These are phyloP conservation scores for Cataglyphis cursor DNA, from an alignment of 2,888 invertebrate genomes.

Conservation along the genomic window DNA sequence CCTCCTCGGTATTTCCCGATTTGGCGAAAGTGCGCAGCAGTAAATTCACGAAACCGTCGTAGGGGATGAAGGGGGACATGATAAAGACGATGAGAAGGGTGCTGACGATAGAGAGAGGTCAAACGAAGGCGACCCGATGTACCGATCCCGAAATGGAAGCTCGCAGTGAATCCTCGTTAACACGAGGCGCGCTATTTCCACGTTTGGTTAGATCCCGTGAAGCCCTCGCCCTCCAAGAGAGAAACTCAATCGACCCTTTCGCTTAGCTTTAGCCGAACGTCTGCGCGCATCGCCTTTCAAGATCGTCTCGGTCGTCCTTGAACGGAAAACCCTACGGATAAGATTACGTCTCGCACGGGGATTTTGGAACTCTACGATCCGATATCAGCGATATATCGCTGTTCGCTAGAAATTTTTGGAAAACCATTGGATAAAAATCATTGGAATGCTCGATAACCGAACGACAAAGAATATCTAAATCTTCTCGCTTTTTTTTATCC, in stretches of 20 bases:
- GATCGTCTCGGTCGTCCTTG: constrained; percentile 26
- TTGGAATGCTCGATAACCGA: constrained; percentile 38
- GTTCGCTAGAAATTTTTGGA: constrained; percentile 37
- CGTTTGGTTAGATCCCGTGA: constrained; percentile 25
- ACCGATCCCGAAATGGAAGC: constrained; percentile 49
- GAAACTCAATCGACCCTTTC: constrained; percentile 41
- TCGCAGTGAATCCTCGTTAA: constrained; percentile 69
- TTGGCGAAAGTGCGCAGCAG: constrained; percentile 67
- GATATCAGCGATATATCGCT: constrained; percentile 43
- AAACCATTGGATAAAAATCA: constrained; percentile 2
- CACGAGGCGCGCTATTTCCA: constrained; percentile 25
- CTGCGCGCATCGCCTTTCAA: constrained; percentile 21
- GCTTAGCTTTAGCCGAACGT: constrained; percentile 24
- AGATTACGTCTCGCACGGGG: constrained; percentile 34
- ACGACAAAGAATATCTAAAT: constrained; percentile 22
- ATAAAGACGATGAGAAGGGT: constrained; percentile 43
- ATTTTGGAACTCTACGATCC: constrained; percentile 33
- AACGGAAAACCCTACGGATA: neutral
- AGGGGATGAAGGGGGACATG: constrained; percentile 57
- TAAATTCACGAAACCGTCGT: constrained; percentile 73
- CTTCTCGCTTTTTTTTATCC: neutral
- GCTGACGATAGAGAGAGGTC: constrained; percentile 44
- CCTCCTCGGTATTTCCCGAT: constrained; percentile 71
- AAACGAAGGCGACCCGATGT: constrained; percentile 41
- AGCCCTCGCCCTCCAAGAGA: constrained; percentile 20